These are phyloP conservation scores for Drosophila basisetae DNA, from an alignment of 2,888 invertebrate genomes.

Conservation along the genomic window DNA sequence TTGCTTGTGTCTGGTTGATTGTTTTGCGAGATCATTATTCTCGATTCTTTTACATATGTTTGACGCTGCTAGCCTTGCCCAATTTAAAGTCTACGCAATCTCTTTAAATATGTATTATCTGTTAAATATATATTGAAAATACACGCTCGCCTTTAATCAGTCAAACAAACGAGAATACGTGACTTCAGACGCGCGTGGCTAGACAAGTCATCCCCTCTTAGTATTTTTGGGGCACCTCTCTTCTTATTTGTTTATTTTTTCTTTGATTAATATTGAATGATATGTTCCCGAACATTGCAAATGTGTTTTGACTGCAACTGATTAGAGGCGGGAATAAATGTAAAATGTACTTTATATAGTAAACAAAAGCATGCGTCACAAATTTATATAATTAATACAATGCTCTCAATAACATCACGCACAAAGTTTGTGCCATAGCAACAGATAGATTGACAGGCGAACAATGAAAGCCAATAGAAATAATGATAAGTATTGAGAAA, in stretches of 20 bases:
- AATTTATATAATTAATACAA: conserved; percentile 28
- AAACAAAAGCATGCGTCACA: conserved; percentile 55
- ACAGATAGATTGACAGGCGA: conserved; percentile 21
- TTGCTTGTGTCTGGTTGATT: not conserved
- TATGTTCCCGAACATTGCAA: conserved; percentile 8
- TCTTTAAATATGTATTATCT: conserved; percentile 12
- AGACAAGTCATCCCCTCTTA: conserved; percentile 30
- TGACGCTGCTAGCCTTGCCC: conserved; percentile 17
- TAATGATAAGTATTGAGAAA: conserved; percentile 7
- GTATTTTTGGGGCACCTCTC: conserved; percentile 39
- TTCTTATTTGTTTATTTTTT: conserved; percentile 11
- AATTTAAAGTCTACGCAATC: conserved; percentile 33
- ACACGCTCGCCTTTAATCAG: conserved; percentile 53
- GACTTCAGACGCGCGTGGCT: conserved; percentile 60
- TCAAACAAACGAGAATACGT: conserved; percentile 40
- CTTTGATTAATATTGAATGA: not conserved
- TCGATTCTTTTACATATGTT: not conserved
- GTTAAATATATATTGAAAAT: conserved; percentile 7
- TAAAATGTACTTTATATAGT: conserved; percentile 27
- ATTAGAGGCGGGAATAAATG: not conserved
- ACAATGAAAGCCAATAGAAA: conserved; percentile 17
- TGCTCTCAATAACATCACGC: conserved; percentile 44
- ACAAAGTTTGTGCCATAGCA: conserved; percentile 31
- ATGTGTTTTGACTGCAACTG: conserved; percentile 2
- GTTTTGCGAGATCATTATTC: not conserved